These are phyloP conservation scores for Taxidea taxus DNA, from an alignment of 2,113 vertebrate genomes.

Conservation along the genomic window DNA sequence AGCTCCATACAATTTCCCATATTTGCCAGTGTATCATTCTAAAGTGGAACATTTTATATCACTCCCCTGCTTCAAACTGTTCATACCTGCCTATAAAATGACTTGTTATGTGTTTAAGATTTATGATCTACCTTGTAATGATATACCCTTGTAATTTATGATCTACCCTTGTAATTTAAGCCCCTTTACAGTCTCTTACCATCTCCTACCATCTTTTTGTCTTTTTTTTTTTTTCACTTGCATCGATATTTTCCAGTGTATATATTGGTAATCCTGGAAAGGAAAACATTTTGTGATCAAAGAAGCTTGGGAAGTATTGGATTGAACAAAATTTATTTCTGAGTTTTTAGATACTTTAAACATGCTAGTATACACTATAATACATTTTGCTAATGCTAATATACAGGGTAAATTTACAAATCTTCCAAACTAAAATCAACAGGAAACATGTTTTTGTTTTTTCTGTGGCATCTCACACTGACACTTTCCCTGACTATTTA, in stretches of 20 bases:
- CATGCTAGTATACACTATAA: neutral
- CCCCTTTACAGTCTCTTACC: neutral
- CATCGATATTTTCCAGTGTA: neutral
- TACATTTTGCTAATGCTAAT: constrained; percentile 38
- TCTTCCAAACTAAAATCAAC: constrained; percentile 26
- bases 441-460: constrained; percentile 5
- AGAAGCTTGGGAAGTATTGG: constrained; percentile 3
- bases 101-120: constrained; percentile 14
- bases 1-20: neutral
- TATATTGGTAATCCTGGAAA: constrained; percentile 27
- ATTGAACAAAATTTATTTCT: constrained; percentile 37
- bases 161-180: neutral
- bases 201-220: neutral
- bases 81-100: neutral
- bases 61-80: neutral
- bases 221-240: constrained; percentile 23
- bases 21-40: constrained; percentile 30
- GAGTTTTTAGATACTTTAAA: neutral
- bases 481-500: neutral
- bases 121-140: no score
- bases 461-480: neutral
- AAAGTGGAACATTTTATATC: constrained; percentile 8
- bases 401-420: neutral
- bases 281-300: constrained; percentile 22
- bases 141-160: neutral